Conservation (phyloP, 2,797 vertebrate species). For the Fratercula arctica region DNA sequence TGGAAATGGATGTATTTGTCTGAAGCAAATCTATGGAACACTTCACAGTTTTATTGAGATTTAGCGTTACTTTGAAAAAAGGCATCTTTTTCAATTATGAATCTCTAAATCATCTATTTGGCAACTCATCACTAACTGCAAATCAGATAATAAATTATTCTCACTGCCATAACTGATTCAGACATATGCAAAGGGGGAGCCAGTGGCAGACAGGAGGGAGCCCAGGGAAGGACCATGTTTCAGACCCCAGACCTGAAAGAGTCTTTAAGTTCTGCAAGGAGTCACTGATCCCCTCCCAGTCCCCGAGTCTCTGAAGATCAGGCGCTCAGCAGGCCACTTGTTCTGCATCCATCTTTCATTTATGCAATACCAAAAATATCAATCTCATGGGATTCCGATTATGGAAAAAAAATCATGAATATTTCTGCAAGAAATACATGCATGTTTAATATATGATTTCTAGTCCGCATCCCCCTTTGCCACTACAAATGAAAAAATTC, state of each 20-base stretch:
- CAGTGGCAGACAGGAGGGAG: neutral
- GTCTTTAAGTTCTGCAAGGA: neutral
- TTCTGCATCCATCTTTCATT: neutral
- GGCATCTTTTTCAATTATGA: neutral
- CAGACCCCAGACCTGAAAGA: neutral
- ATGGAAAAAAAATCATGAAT: neutral
- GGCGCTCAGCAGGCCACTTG: neutral
- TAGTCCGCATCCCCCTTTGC: neutral
- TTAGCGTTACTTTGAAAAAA: conserved; percentile 10
- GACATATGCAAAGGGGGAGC: neutral
- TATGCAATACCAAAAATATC: neutral
- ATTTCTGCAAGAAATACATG: neutral
- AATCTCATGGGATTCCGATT: neutral
- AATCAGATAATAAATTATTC: neutral
- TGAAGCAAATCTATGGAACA: neutral
- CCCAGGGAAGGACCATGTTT: neutral
- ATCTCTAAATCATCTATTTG: neutral
- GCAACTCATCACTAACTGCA: neutral
- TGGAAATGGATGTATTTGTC: neutral
- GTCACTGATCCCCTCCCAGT: neutral
- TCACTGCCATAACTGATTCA: neutral
- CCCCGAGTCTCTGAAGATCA: neutral
- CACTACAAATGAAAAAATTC: neutral
- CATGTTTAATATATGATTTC: neutral
- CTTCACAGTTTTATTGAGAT: neutral